Percentiles rank a stretch among this genome's conserved stretches.
phyloP scores from a whole-genome alignment of 1,140 invertebrate species.

The Cherax quadricarinatus region DNA sequence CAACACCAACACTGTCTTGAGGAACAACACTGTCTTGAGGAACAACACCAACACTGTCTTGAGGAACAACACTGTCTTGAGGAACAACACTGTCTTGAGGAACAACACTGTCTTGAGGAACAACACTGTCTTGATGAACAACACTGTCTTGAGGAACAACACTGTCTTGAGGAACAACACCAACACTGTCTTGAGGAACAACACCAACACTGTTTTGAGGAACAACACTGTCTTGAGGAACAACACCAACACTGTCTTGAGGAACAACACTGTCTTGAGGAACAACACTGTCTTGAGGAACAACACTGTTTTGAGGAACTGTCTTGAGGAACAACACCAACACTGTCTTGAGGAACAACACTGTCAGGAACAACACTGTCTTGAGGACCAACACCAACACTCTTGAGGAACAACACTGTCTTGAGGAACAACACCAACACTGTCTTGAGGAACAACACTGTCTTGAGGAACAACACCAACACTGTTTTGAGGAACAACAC shows the following conservation, averaged over 20 bases:
- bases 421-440: background rate
- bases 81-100: background rate
- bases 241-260: no score
- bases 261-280: no score
- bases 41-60: no score
- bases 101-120: no score
- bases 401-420: background rate
- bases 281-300: background rate
- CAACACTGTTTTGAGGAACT: background rate
- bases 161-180: background rate
- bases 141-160: no score
- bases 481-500: background rate
- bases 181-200: background rate
- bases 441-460: no score
- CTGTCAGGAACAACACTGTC: background rate
- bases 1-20: no score
- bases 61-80: no score
- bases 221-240: background rate
- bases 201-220: background rate
- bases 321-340: background rate
- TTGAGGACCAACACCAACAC: background rate
- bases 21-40: background rate
- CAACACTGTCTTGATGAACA: background rate
- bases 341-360: background rate
- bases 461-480: background rate